Conservation (phyloP, 1,140 invertebrate species). For the Hestina assimilis region DNA sequence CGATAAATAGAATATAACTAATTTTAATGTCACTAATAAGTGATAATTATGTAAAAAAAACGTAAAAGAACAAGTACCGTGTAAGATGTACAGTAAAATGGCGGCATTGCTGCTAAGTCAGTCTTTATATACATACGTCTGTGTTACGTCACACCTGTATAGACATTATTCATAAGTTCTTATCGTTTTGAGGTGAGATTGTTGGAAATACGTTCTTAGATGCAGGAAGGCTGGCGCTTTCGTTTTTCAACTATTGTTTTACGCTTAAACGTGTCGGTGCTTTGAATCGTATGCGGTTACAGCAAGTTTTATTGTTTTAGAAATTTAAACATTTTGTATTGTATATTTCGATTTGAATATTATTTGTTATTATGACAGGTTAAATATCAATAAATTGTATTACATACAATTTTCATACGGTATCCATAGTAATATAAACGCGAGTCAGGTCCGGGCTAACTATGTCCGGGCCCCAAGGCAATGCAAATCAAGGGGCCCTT, state of each 20-base stretch:
- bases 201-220: slow-evolving; percentile 44
- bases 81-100: slow-evolving; percentile 61
- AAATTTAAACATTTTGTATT: slow-evolving; percentile 18
- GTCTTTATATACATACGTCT: slow-evolving; percentile 65
- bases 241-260: slow-evolving; percentile 45
- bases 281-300: slow-evolving; percentile 29
- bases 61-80: slow-evolving; percentile 35
- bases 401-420: too few species aligned
- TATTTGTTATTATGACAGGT: not conserved
- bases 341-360: not conserved
- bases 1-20: not conserved
- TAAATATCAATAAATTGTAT: not conserved
- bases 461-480: too few species aligned
- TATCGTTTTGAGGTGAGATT: slow-evolving; percentile 48
- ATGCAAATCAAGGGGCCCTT: too few species aligned
- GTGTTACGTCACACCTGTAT: slow-evolving; percentile 70
- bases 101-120: slow-evolving; percentile 43
- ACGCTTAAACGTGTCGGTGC: slow-evolving; percentile 22
- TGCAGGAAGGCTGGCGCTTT: slow-evolving; percentile 37
- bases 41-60: slow-evolving; percentile 52
- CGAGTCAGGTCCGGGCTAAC: too few species aligned
- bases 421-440: too few species aligned
- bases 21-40: slow-evolving; percentile 33
- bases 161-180: slow-evolving; percentile 63
- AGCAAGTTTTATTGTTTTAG: slow-evolving; percentile 35